Conservation (phyloP, 2,113 vertebrate genomes). For the Hippocampus guttulatus region DNA sequence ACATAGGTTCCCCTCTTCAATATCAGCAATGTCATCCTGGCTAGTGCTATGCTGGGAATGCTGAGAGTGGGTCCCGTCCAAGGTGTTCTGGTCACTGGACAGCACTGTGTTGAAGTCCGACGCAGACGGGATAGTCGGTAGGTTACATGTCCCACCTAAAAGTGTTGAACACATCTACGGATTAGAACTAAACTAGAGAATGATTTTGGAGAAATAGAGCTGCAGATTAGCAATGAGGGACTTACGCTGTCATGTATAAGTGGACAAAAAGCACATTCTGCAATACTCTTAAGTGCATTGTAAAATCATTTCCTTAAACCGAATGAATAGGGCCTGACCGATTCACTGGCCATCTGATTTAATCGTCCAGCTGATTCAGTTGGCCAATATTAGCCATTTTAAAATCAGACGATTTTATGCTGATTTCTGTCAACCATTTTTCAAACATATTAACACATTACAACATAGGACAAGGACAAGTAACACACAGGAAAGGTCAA, state of each 20-base stretch:
- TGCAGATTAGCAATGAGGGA: background rate
- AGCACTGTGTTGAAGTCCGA: conserved; percentile 95
- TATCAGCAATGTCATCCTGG: conserved; percentile 88
- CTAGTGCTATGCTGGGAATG: conserved; percentile 95
- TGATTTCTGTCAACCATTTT: too few relatives aligned
- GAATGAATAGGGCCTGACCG: too few relatives aligned
- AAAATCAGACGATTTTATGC: too few relatives aligned
- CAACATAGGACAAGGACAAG: too few relatives aligned
- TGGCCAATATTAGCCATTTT: too few relatives aligned
- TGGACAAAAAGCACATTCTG: background rate
- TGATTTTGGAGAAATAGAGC: background rate
- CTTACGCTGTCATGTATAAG: background rate
- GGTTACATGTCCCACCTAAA: conserved; percentile 83
- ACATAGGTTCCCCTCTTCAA: conserved; percentile 89
- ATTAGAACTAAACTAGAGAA: background rate
- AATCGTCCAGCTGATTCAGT: too few relatives aligned
- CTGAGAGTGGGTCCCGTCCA: conserved; percentile 93
- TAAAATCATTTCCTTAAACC: too few relatives aligned
- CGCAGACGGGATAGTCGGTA: conserved; percentile 92
- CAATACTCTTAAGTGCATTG: too few relatives aligned
- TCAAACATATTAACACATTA: too few relatives aligned
- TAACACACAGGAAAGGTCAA: too few relatives aligned
- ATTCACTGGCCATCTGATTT: too few relatives aligned
- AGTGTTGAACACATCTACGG: background rate
- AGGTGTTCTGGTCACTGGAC: conserved; percentile 95